Percentiles rank a stretch among this genome's conserved stretches.
phyloP scores from a whole-genome alignment of 2,797 vertebrate species.

The Halcyon leucocephala region DNA sequence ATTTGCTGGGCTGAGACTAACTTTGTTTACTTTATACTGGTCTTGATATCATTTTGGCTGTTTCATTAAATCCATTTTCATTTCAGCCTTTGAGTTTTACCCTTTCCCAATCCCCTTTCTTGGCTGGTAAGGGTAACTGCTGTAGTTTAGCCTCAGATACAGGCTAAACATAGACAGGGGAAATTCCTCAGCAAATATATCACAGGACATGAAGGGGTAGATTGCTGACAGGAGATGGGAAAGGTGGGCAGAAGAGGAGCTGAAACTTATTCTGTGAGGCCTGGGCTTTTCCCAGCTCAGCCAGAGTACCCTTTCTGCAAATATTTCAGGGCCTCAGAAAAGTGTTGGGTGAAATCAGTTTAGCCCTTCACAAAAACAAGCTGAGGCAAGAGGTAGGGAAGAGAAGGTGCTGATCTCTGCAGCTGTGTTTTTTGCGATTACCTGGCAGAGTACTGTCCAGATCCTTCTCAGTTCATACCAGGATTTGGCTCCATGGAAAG shows the following conservation, averaged over 20 bases:
- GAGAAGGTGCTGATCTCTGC: background rate
- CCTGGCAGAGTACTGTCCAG: background rate
- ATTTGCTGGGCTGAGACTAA: too few species aligned
- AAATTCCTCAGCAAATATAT: background rate
- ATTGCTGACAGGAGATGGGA: background rate
- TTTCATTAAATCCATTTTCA: too few species aligned
- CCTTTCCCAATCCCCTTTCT: too few species aligned
- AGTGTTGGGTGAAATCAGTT: background rate
- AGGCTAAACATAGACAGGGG: too few species aligned
- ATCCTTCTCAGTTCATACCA: fast-evolving
- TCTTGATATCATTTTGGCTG: too few species aligned
- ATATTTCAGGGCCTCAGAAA: background rate
- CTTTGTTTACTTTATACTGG: too few species aligned
- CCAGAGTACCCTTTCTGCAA: background rate
- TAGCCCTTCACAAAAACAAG: background rate
- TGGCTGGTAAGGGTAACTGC: too few species aligned
- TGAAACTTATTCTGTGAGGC: background rate
- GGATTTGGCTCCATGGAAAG: background rate
- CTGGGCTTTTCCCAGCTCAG: background rate
- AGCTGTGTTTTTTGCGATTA: background rate
- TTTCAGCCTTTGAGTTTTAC: too few species aligned
- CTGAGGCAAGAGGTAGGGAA: background rate
- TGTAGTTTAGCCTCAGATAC: too few species aligned
- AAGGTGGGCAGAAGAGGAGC: background rate
- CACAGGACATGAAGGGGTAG: background rate